These are phyloP conservation scores for Pseudochirops corinnae DNA, from an alignment of 2,797 vertebrate genomes.

Conservation along the genomic window DNA sequence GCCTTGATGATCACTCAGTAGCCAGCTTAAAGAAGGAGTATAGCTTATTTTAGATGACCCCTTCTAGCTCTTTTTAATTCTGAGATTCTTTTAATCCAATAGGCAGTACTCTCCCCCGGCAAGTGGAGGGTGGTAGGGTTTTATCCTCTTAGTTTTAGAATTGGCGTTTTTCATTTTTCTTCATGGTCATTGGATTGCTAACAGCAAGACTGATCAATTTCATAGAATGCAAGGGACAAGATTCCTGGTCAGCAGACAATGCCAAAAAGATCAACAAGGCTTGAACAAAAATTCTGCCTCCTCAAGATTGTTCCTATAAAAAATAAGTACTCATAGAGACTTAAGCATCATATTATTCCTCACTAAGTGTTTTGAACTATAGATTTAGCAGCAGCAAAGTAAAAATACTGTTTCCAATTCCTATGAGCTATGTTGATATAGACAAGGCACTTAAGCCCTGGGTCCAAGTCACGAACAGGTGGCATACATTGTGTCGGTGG, in stretches of 20 bases:
- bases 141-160: background rate
- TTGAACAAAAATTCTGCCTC: background rate
- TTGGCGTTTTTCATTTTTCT: background rate
- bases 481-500: background rate
- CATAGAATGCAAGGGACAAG: background rate
- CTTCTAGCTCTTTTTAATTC: background rate
- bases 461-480: background rate
- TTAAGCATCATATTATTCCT: background rate
- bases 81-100: background rate
- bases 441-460: background rate
- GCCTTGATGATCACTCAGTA: background rate
- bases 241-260: constrained; percentile 4
- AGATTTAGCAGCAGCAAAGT: background rate
- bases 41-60: background rate
- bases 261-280: constrained; percentile 19
- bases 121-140: background rate
- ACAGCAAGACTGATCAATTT: background rate
- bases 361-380: background rate
- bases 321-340: background rate
- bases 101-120: background rate
- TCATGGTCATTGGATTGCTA: constrained; percentile 21
- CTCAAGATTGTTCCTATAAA: background rate
- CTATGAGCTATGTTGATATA: background rate
- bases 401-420: background rate
- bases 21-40: background rate